These are phyloP conservation scores for Dipodomys stephensi DNA, from an alignment of 2,113 vertebrate species.

Conservation along the genomic window DNA sequence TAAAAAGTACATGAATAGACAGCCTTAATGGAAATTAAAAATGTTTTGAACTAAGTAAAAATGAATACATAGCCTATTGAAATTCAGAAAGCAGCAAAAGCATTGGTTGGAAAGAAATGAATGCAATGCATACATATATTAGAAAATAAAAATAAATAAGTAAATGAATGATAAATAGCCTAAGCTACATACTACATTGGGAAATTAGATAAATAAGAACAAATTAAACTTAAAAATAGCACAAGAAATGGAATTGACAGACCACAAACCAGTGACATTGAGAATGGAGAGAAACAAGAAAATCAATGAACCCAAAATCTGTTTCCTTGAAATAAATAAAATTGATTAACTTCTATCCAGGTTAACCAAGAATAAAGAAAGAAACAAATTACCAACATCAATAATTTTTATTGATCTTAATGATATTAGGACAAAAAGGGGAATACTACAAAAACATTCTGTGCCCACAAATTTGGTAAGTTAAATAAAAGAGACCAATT, in stretches of 20 bases:
- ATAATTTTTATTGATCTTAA: not conserved
- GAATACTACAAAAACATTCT: not conserved
- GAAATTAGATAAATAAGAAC: no score
- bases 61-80: not conserved
- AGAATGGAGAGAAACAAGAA: no score
- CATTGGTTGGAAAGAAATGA: no score
- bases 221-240: no score
- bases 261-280: no score
- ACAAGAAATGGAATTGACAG: no score
- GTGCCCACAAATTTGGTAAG: not conserved
- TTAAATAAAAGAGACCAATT: not conserved
- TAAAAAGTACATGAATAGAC: no score
- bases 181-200: no score
- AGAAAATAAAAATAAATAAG: no score
- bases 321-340: not conserved
- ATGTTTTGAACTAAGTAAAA: slow-evolving; percentile 25
- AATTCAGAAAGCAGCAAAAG: not conserved
- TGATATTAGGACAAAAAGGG: not conserved
- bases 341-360: not conserved
- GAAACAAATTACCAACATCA: not conserved
- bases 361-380: not conserved
- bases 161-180: no score
- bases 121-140: no score
- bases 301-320: no score
- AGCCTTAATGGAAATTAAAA: not conserved